Conservation (phyloP, 2,888 invertebrate species). For the Andrena marginata region DNA sequence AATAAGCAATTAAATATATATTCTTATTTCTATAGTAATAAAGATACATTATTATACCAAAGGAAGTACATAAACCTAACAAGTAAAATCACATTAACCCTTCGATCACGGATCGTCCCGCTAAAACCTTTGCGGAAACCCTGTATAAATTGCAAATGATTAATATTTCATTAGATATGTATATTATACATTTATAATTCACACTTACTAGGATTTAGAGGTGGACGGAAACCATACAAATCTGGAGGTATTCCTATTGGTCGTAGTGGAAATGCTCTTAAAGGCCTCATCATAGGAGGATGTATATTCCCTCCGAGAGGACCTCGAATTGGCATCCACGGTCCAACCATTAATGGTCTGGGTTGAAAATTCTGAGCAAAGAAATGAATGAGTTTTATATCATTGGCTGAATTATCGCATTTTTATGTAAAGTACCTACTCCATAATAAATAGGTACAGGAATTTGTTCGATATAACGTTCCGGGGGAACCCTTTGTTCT, state of each 20-base stretch:
- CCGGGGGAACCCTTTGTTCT: constrained; percentile 40
- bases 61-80: no score
- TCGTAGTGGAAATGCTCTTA: constrained; percentile 71
- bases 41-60: no score
- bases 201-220: constrained; percentile 61
- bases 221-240: constrained; percentile 60
- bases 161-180: background rate
- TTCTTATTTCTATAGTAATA: no score
- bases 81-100: no score
- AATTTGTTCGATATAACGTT: constrained; percentile 65
- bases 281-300: constrained; percentile 62
- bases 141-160: constrained; percentile 40
- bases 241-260: constrained; percentile 55
- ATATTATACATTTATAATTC: background rate
- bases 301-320: constrained; percentile 69
- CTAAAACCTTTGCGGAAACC: constrained; percentile 62
- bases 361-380: constrained; percentile 53
- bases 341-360: constrained; percentile 73
- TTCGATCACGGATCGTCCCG: background rate
- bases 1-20: no score
- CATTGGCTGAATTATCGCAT: no score
- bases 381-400: no score
- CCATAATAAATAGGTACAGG: constrained; percentile 74
- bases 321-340: constrained; percentile 69
- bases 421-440: constrained; percentile 54